Conservation (phyloP, 2,888 invertebrate species). For the Melanophora roralis region DNA sequence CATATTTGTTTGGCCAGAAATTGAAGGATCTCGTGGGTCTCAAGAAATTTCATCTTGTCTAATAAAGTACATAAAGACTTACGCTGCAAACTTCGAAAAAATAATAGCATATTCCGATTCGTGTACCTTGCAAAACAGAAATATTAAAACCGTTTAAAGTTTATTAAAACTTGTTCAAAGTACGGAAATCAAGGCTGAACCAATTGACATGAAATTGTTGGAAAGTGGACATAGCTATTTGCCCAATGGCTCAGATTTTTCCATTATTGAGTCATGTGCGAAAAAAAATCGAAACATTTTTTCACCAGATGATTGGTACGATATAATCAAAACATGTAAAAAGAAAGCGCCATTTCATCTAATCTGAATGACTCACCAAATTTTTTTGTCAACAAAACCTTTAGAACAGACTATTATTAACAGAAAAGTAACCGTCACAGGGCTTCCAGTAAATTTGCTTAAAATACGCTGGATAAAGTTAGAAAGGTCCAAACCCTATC, state of each 20-base stretch:
- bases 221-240: conserved; percentile 49
- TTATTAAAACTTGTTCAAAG: conserved; percentile 29
- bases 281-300: conserved; percentile 44
- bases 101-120: too few species aligned
- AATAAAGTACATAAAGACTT: not conserved
- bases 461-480: too few species aligned
- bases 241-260: conserved; percentile 52
- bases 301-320: conserved; percentile 51
- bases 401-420: too few species aligned
- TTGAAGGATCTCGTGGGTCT: not conserved
- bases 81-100: not conserved
- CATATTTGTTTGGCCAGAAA: not conserved
- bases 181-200: conserved; percentile 16
- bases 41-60: not conserved
- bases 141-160: not conserved
- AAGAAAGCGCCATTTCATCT: conserved; percentile 26
- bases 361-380: not conserved
- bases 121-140: too few species aligned
- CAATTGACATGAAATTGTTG: conserved; percentile 52
- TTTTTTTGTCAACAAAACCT: not conserved
- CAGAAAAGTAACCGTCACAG: too few species aligned
- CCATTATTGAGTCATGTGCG: conserved; percentile 46
- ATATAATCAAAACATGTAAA: conserved; percentile 55
- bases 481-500: too few species aligned
- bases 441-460: too few species aligned